These are phyloP conservation scores for Nerophis lumbriciformis DNA, from an alignment of 2,113 vertebrate genomes.

Conservation along the genomic window DNA sequence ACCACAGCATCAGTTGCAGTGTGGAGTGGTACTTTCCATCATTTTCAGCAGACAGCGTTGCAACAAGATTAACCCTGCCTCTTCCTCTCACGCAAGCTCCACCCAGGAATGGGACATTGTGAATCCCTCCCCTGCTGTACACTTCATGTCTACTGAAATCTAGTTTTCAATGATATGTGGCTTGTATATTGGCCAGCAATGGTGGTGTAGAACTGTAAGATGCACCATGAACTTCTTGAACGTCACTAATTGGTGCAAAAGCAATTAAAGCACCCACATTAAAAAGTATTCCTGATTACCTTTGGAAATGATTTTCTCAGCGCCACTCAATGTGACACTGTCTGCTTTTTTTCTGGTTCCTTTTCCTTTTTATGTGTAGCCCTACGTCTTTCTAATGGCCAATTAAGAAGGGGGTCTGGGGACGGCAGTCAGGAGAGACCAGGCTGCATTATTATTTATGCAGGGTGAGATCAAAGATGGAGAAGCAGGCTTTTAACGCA, in stretches of 20 bases:
- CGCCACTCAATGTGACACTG: neutral
- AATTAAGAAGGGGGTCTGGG: conserved; percentile 29
- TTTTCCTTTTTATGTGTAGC: neutral
- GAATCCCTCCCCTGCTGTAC: too few relatives aligned
- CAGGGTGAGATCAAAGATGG: conserved; percentile 9
- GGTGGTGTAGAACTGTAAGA: too few relatives aligned
- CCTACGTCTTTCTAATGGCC: conserved; percentile 22
- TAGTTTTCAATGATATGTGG: too few relatives aligned
- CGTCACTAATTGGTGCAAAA: neutral
- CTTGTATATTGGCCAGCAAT: too few relatives aligned
- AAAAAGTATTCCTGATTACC: neutral
- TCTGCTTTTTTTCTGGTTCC: conserved; percentile 1
- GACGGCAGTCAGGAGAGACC: conserved; percentile 8
- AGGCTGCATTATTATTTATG: conserved; percentile 6
- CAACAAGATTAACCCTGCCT: too few relatives aligned
- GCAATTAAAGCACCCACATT: neutral
- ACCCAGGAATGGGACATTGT: too few relatives aligned
- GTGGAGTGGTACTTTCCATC: too few relatives aligned
- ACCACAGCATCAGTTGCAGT: too few relatives aligned
- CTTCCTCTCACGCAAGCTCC: too few relatives aligned
- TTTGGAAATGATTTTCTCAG: neutral
- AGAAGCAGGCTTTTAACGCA: neutral
- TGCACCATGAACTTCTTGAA: neutral
- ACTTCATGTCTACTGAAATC: too few relatives aligned
- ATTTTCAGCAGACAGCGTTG: too few relatives aligned